phyloP scores from a whole-genome alignment of 2,797 vertebrate species.

The Hybognathus amarus region DNA sequence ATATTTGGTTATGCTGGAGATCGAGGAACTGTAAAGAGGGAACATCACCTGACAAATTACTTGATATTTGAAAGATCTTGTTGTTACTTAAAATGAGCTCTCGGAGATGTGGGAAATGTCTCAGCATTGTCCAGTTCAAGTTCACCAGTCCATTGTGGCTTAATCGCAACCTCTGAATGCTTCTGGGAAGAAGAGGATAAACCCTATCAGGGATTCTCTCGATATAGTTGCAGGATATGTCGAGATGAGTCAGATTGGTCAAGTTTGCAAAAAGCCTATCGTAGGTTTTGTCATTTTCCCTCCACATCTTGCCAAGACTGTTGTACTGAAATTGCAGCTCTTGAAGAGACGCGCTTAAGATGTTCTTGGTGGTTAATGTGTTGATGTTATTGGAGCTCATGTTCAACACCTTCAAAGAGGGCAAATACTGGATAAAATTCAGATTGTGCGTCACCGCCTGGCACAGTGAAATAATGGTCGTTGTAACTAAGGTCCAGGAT shows the following conservation, averaged over 20 bases:
- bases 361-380: conserved; percentile 74
- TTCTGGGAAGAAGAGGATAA: conserved; percentile 69
- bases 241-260: conserved; percentile 75
- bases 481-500: conserved; percentile 82
- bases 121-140: conserved; percentile 75
- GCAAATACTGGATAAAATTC: conserved; percentile 78
- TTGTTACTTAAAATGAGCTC: conserved; percentile 79
- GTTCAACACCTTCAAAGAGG: conserved; percentile 78
- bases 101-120: conserved; percentile 66
- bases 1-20: conserved; percentile 76
- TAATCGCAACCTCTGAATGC: conserved; percentile 69
- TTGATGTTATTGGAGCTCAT: conserved; percentile 80
- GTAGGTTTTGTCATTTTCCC: conserved; percentile 66
- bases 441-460: conserved; percentile 76
- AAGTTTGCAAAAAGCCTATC: conserved; percentile 72
- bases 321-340: conserved; percentile 80
- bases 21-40: conserved; percentile 74
- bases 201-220: conserved; percentile 64
- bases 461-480: conserved; percentile 78
- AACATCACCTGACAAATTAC: conserved; percentile 59
- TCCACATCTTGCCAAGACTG: conserved; percentile 77
- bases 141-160: conserved; percentile 67
- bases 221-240: conserved; percentile 78
- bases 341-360: conserved; percentile 75
- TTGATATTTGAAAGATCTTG: conserved; percentile 62